These are phyloP conservation scores for Scomber japonicus DNA, from an alignment of 2,113 vertebrate genomes.

Conservation along the genomic window DNA sequence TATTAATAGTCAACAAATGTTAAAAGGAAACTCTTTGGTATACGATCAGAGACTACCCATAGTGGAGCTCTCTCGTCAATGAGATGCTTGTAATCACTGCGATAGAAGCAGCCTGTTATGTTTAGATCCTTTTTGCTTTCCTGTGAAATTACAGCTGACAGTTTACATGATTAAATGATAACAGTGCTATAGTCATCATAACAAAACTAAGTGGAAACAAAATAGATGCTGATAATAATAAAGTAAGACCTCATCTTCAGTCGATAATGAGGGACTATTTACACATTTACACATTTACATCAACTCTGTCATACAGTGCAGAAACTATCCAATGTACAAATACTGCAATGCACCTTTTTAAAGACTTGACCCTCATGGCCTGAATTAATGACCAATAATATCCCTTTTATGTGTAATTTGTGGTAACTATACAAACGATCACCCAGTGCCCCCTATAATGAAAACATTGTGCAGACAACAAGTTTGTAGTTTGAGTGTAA, in stretches of 20 bases:
- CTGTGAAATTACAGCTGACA: slow-evolving; percentile 23
- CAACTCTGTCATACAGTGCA: slow-evolving; percentile 56
- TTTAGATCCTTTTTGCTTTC: slow-evolving; percentile 22
- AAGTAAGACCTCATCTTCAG: slow-evolving; percentile 25
- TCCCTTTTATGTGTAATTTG: slow-evolving; percentile 52
- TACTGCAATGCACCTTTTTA: slow-evolving; percentile 60
- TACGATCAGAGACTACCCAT: slow-evolving; percentile 28
- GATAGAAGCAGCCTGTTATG: not conserved
- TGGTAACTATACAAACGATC: not conserved
- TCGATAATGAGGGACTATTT: slow-evolving; percentile 32
- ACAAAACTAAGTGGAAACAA: slow-evolving; percentile 24
- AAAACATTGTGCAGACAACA: slow-evolving; percentile 27
- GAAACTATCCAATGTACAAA: slow-evolving; percentile 63
- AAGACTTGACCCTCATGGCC: slow-evolving; percentile 16
- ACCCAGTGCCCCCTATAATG: not conserved
- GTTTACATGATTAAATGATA: slow-evolving; percentile 23
- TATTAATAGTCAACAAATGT: slow-evolving; percentile 38
- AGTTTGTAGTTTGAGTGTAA: slow-evolving; percentile 5
- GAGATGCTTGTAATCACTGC: not conserved
- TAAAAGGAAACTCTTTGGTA: slow-evolving; percentile 68
- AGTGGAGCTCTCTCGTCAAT: slow-evolving; percentile 2
- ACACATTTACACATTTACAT: slow-evolving; percentile 62
- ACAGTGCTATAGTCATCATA: slow-evolving; percentile 29
- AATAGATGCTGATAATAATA: slow-evolving; percentile 28
- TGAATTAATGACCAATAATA: slow-evolving; percentile 26